Evolutionary conservation across 2,797 vertebrate species (phyloP).

Genomic region (Lacerta viridis): DNA sequence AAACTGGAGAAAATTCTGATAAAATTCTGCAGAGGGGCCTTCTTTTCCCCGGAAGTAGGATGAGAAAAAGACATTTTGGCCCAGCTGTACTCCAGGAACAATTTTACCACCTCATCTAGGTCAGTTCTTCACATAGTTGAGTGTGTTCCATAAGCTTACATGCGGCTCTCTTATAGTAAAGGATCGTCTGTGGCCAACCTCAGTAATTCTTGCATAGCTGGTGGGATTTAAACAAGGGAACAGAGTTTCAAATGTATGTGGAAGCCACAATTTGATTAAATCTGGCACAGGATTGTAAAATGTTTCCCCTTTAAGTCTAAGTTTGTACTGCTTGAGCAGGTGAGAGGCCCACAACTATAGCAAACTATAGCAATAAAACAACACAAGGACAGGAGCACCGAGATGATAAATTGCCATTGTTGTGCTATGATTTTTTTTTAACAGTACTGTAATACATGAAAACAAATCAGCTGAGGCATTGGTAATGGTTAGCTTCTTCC

Average conservation of each 20-base stretch:
- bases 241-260: not conserved
- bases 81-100: not conserved
- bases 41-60: too few relatives aligned
- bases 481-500: slow-evolving; percentile 3
- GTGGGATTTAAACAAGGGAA: not conserved
- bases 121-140: not conserved
- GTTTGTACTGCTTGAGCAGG: not conserved
- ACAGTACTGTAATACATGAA: not conserved
- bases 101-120: not conserved
- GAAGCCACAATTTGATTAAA: not conserved
- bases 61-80: too few relatives aligned
- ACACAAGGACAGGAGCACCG: not conserved
- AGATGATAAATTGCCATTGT: not conserved
- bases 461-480: not conserved
- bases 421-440: not conserved
- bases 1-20: too few relatives aligned
- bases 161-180: not conserved
- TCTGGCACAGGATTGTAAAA: not conserved
- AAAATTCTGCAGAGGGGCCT: too few relatives aligned
- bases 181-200: not conserved
- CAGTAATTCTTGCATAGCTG: accelerated
- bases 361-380: not conserved
- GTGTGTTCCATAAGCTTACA: not conserved
- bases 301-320: slow-evolving; percentile 15
- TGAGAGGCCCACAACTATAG: not conserved